Conservation (phyloP, 1,140 invertebrate species). For the Centruroides vittatus region DNA sequence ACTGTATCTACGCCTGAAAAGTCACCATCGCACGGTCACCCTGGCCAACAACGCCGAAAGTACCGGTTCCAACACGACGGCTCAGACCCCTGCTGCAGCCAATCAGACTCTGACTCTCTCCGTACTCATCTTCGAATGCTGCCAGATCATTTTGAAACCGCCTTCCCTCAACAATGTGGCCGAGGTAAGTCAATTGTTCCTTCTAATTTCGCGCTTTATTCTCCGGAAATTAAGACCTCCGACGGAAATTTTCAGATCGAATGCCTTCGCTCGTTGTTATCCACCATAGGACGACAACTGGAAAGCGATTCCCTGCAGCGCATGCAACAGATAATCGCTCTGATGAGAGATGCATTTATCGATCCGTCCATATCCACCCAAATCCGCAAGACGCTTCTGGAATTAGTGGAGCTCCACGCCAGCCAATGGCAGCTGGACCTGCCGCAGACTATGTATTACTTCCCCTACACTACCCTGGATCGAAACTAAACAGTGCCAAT, state of each 20-base stretch:
- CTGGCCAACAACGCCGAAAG: not conserved
- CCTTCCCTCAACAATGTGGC: constrained; percentile 54
- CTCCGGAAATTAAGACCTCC: too few relatives aligned
- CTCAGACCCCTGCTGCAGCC: constrained; percentile 35
- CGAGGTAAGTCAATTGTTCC: constrained; percentile 39
- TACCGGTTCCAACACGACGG: constrained; percentile 8
- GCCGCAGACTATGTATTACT: constrained; percentile 75
- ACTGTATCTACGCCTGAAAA: constrained; percentile 39
- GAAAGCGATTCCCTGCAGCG: constrained; percentile 62
- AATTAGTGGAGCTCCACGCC: constrained; percentile 73
- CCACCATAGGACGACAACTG: constrained; percentile 67
- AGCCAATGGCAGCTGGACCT: constrained; percentile 76
- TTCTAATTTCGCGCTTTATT: too few relatives aligned
- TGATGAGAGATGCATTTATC: constrained; percentile 70
- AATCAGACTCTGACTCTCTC: constrained; percentile 37
- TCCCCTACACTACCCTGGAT: constrained; percentile 35
- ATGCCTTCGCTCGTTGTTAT: constrained; percentile 70
- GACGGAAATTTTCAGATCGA: constrained; percentile 46
- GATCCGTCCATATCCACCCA: constrained; percentile 33
- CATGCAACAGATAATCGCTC: constrained; percentile 54
- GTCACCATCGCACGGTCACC: constrained; percentile 6
- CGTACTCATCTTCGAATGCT: constrained; percentile 64
- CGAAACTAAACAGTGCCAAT: too few relatives aligned
- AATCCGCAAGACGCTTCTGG: constrained; percentile 59
- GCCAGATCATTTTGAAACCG: constrained; percentile 60